Base-by-base conservation (phyloP, 2,888 invertebrate species). In the Marasmarcha lunaedactyla region DNA sequence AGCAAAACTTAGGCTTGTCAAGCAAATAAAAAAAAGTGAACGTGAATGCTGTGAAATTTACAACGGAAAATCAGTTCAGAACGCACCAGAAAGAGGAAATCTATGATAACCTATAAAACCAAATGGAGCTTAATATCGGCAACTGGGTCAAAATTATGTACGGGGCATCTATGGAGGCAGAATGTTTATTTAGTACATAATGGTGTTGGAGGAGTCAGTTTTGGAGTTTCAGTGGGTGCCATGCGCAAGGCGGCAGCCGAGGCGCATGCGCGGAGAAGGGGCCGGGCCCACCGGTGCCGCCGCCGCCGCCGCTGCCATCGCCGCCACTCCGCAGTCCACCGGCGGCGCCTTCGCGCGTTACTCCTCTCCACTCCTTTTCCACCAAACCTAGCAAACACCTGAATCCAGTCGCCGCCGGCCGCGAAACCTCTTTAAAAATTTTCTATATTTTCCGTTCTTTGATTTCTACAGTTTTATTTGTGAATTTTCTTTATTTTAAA, bases 111-210 rank as follows among this genome's bases (percentile, higher is more conserved):
- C 7, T 20, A 20, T 20, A 3, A 7, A 20, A 20, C 7, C 20
- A 20, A 20, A 20, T 20, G 20, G 20, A 20, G 20, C 20, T 20
- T 20, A 3, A 64, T 62, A 60, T 61, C 46, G 57, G 59, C 47
- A 71, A 63, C 52, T 65, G 48, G 67, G 69, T 64, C 66, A 66
- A 67, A 71, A 69, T 70, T 59, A 69, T 71, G 62, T 71, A 61
- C 59, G 12, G 3, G 56, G 59, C 57, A 71, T 69, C 63, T 74
- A 71, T 72, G 66, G 60, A 59, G 67, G 63, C 71, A 74, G 68
- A 73, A 71, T 79, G 79, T 79, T 79, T 81, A 71, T 78, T 76
- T 77, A 78, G 71, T 78, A 83, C 65, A 81, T 81, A 81, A 73
- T 71, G 71, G 64, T 74, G 63, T 77, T 73, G 79, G 74, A 83